Conservation (phyloP, 1,140 invertebrate genomes). For the Monochamus saltuarius region DNA sequence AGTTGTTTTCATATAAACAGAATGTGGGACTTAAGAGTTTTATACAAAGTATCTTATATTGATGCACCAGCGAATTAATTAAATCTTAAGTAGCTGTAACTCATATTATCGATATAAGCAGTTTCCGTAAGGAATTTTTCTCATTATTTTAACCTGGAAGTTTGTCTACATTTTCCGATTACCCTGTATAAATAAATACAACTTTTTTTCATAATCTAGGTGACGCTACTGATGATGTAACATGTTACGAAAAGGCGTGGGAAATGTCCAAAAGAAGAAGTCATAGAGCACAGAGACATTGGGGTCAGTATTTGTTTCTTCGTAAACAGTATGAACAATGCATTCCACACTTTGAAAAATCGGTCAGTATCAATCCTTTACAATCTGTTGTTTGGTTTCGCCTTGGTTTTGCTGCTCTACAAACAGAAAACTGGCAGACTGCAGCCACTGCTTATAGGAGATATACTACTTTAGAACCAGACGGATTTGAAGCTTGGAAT, state of each 20-base stretch:
- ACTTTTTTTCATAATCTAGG: slow-evolving; percentile 46
- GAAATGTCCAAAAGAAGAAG: slow-evolving; percentile 78
- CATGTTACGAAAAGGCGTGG: slow-evolving; percentile 89
- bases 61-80: too few species aligned
- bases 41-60: too few species aligned
- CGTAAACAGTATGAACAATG: slow-evolving; percentile 75
- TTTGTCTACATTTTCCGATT: too few species aligned
- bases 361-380: slow-evolving; percentile 80
- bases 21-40: too few species aligned
- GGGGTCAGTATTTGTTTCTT: slow-evolving; percentile 75
- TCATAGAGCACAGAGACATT: slow-evolving; percentile 79
- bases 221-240: slow-evolving; percentile 74
- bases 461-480: slow-evolving; percentile 83
- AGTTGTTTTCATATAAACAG: too few species aligned
- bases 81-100: too few species aligned
- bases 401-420: slow-evolving; percentile 82
- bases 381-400: slow-evolving; percentile 83
- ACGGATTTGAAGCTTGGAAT: slow-evolving; percentile 96
- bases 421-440: slow-evolving; percentile 76
- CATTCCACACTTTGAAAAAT: slow-evolving; percentile 76
- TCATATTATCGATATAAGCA: too few species aligned
- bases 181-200: background rate
- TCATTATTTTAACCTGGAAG: too few species aligned
- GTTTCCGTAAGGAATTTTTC: too few species aligned
- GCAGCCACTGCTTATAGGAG: slow-evolving; percentile 82